phyloP scores from a whole-genome alignment of 2,113 vertebrate species.

The Ameiurus melas region DNA sequence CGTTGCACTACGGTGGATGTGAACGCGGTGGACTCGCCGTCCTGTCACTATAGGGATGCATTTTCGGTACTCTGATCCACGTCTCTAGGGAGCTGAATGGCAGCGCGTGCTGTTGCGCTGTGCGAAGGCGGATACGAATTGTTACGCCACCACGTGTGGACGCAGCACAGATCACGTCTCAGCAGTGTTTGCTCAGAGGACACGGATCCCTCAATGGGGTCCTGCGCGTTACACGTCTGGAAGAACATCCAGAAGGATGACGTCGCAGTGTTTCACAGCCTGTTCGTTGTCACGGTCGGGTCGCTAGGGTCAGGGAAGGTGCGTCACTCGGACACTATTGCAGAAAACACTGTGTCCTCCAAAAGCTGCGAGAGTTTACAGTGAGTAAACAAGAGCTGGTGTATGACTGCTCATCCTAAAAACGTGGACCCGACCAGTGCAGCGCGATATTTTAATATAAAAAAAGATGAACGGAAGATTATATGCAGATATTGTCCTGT shows the following conservation, averaged over 20 bases:
- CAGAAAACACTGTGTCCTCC: background rate
- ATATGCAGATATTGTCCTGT: background rate
- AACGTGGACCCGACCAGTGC: background rate
- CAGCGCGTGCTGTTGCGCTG: constrained; percentile 20
- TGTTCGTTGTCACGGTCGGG: background rate
- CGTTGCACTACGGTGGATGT: background rate
- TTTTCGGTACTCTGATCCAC: background rate
- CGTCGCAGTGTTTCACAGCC: background rate
- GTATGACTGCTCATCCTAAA: background rate
- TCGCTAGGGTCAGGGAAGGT: no score
- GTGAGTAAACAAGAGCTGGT: background rate
- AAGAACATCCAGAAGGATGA: background rate
- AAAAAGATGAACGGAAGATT: background rate
- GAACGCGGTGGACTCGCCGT: background rate
- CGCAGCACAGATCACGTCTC: constrained; percentile 11
- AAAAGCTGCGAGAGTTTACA: background rate
- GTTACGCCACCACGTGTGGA: constrained; percentile 17
- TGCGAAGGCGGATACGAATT: constrained; percentile 41
- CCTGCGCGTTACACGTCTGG: background rate
- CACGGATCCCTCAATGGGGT: background rate
- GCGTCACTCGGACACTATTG: no score
- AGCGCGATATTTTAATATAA: background rate
- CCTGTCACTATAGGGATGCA: background rate
- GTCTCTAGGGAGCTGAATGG: constrained; percentile 38
- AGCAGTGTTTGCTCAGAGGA: constrained; percentile 15